Evolutionary conservation across 2,797 vertebrate species (phyloP), one percentile per base, ranked within the genome.

Genomic region (Channallabes apus): DNA sequence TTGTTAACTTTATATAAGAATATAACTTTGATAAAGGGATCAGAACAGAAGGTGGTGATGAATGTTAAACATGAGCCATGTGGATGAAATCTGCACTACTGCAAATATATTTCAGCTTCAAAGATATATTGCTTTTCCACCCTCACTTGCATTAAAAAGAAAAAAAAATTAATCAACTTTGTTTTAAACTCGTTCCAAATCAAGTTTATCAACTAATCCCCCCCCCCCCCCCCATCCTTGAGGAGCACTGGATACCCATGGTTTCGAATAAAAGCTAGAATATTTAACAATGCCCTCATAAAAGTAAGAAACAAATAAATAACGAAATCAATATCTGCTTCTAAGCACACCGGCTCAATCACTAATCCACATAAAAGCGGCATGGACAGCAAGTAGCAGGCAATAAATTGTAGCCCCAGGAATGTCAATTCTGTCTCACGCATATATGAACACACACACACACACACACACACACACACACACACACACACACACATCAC

Each of bases 341-440:
- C 85, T 58, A 82, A 76, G 82, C 82, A 51, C 56, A 41, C 20
- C 12, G 32, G 17, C 65, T 69, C 73, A 76, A 85, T 85, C 78
- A 32, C 64, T 38, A 38, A 82, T 86, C 82, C 68, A 80, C 67
- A 80, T 83, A 75, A 73, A 83, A 71, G 77, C 67, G 51, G 75
- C 80, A 65, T 69, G 84, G 85, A 80, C 69, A 54, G 75, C 79
- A 83, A 89, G 75, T 54, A 85, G 32, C 80, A 77, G 71, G 73
- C 80, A 61, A 89, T 84, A 85, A 85, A 87, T 65, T 75, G 69
- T 35, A 68, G 38, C 41, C 67, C 69, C 17, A 29, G 20, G 69
- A 75, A 83, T 68, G 64, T 80, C 84, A 77, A 71, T 77, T 80
- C 29, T n/a, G 56, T 59, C 69, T 58, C 65, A 15, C 14, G 56